Conservation (phyloP, 2,888 invertebrate species). For the Agonum fuliginosum region DNA sequence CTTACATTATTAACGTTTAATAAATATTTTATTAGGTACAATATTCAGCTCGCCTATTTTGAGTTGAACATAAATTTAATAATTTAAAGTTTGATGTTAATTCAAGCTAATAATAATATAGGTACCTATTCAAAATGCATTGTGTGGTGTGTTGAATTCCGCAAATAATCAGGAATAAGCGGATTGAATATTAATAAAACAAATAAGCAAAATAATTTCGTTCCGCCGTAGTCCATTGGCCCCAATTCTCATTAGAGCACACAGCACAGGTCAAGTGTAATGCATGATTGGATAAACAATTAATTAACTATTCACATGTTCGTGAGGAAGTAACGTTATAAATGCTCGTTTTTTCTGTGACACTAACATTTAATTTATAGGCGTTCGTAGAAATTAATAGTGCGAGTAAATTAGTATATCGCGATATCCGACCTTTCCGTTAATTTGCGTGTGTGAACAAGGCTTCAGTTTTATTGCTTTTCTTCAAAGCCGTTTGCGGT, state of each 20-base stretch:
- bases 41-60: too few species aligned
- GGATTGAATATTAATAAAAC: neutral
- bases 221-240: constrained; percentile 1
- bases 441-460: constrained; percentile 20
- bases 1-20: too few species aligned
- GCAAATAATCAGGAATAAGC: neutral
- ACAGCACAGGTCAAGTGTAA: constrained; percentile 18
- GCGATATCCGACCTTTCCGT: constrained; percentile 7
- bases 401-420: constrained; percentile 19
- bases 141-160: too few species aligned
- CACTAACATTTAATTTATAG: constrained; percentile 19
- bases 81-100: too few species aligned
- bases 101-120: too few species aligned
- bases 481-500: constrained; percentile 26
- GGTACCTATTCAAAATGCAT: too few species aligned
- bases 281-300: constrained; percentile 42
- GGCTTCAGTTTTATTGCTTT: constrained; percentile 19
- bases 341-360: constrained; percentile 11
- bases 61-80: too few species aligned
- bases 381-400: constrained; percentile 21
- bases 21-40: too few species aligned
- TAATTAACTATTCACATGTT: constrained; percentile 38
- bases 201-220: constrained; percentile 13
- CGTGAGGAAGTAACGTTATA: constrained; percentile 28
- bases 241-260: neutral